phyloP scores from a whole-genome alignment of 2,888 invertebrate species.

The Sminthurides aquaticus region DNA sequence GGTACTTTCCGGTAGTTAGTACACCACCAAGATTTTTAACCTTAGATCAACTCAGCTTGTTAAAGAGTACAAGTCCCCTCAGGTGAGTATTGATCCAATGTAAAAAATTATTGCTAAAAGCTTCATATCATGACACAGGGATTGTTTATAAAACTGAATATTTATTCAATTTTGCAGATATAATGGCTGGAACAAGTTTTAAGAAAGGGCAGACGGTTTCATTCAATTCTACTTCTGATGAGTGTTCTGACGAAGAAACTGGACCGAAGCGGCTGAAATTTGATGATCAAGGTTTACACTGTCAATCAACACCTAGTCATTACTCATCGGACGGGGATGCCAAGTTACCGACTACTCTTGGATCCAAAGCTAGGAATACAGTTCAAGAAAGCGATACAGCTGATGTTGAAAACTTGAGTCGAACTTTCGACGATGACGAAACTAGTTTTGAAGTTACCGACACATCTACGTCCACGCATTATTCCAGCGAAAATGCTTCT shows the following conservation, averaged over 20 bases:
- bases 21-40: too few relatives aligned
- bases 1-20: too few relatives aligned
- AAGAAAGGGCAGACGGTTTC: neutral
- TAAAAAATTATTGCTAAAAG: too few relatives aligned
- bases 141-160: too few relatives aligned
- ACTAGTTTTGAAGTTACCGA: slow-evolving; percentile 13
- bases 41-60: too few relatives aligned
- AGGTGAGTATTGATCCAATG: too few relatives aligned
- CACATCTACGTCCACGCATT: slow-evolving; percentile 12
- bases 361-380: neutral
- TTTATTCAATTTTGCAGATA: neutral
- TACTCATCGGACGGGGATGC: neutral
- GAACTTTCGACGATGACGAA: neutral
- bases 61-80: too few relatives aligned
- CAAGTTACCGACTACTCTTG: neutral
- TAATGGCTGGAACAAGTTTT: slow-evolving; percentile 12
- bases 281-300: neutral
- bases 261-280: slow-evolving; percentile 16
- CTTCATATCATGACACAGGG: too few relatives aligned
- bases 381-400: neutral
- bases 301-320: neutral
- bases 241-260: slow-evolving; percentile 8
- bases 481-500: slow-evolving; percentile 19
- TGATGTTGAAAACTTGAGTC: neutral
- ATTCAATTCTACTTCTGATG: neutral